Evolutionary conservation across 1,140 invertebrate species (phyloP).

Genomic region (Acromyrmex echinatior): DNA sequence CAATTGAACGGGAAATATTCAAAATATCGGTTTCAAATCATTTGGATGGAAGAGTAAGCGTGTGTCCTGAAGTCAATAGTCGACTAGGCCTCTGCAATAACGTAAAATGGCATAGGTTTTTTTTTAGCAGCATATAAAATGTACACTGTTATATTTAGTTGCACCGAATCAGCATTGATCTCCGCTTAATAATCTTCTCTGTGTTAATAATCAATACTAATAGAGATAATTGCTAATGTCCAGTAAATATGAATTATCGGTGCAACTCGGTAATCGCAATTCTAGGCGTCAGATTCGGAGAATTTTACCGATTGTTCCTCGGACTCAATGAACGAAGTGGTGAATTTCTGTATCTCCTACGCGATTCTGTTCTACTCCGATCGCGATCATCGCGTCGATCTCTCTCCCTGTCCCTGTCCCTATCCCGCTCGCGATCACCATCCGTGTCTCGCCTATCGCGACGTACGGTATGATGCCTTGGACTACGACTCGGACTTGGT

Average conservation of each 20-base stretch:
- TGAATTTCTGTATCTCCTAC: conserved; percentile 73
- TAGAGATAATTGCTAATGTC: background rate
- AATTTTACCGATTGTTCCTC: conserved; percentile 73
- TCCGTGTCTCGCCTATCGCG: conserved; percentile 82
- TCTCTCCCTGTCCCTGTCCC: conserved; percentile 70
- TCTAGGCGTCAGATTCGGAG: background rate
- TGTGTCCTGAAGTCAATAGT: conserved; percentile 66
- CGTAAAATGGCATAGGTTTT: conserved; percentile 26
- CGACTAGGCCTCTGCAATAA: conserved; percentile 72
- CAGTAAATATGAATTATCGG: background rate
- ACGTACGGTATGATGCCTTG: conserved; percentile 75
- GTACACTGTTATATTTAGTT: background rate
- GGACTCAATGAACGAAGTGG: conserved; percentile 73
- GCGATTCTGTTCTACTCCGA: conserved; percentile 70
- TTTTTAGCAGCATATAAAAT: conserved; percentile 19
- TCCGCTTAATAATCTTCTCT: conserved; percentile 1
- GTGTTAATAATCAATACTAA: background rate
- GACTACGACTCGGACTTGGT: conserved; percentile 81
- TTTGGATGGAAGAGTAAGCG: conserved; percentile 67
- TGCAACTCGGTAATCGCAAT: conserved; percentile 20
- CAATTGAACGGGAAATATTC: conserved; percentile 61
- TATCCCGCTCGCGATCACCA: conserved; percentile 79
- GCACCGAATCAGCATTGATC: conserved; percentile 20
- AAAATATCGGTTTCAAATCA: conserved; percentile 57
- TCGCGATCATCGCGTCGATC: conserved; percentile 73